These are phyloP conservation scores for Rhabdomys dilectus DNA, from an alignment of 2,113 vertebrate species.

Conservation along the genomic window DNA sequence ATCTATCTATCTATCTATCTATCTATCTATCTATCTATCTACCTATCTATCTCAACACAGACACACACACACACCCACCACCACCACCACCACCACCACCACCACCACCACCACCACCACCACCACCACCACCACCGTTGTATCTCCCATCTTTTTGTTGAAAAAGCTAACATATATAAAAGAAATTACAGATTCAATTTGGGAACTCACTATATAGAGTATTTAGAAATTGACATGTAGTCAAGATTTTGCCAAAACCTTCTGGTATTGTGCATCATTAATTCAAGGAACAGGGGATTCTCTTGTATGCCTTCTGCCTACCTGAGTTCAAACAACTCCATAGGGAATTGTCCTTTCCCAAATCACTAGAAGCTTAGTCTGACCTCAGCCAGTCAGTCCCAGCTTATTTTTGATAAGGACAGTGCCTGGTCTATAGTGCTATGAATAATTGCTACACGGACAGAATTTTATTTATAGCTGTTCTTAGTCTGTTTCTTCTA, in stretches of 20 bases:
- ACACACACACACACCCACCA: no score
- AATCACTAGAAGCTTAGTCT: neutral
- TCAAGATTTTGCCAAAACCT: neutral
- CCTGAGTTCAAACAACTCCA: neutral
- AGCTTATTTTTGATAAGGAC: neutral
- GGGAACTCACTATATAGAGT: neutral
- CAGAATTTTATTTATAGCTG: neutral
- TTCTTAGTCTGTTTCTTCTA: conserved; percentile 11
- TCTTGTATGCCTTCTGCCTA: neutral
- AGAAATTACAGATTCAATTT: conserved; percentile 2
- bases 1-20: neutral
- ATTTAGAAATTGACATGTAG: neutral
- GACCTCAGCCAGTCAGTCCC: neutral
- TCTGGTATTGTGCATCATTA: neutral
- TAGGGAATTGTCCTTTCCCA: neutral
- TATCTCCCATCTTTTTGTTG: neutral
- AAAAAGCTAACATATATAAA: conserved; percentile 25
- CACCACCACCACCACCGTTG: neutral
- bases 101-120: no score
- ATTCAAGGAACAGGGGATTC: neutral
- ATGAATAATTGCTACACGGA: neutral
- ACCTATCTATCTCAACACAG: no score
- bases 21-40: neutral
- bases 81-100: no score
- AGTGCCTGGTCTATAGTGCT: neutral